phyloP scores from a whole-genome alignment of 2,113 vertebrate species.

The Cryptomyrus ogoouensis region DNA sequence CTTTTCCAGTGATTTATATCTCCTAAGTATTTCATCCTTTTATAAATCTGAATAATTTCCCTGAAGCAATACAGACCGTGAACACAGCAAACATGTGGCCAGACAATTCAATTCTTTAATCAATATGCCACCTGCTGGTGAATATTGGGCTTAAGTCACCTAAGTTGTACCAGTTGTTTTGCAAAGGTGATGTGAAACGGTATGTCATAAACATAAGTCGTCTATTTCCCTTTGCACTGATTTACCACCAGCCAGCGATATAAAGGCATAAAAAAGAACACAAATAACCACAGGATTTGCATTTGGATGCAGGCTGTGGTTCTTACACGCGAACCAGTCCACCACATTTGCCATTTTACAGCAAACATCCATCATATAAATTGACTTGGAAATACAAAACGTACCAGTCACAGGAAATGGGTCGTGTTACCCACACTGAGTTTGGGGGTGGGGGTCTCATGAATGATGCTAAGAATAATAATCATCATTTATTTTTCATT shows the following conservation, averaged over 20 bases:
- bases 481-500: constrained; percentile 55
- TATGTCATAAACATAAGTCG: background rate
- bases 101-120: background rate
- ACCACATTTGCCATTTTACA: constrained; percentile 56
- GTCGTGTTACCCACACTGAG: constrained; percentile 42
- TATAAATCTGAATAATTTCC: background rate
- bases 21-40: background rate
- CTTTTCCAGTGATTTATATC: background rate
- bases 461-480: constrained; percentile 57
- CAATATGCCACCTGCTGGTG: background rate
- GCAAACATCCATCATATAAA: constrained; percentile 54
- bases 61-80: background rate
- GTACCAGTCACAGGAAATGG: constrained; percentile 35
- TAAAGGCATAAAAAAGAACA: background rate
- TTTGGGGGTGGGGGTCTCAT: constrained; percentile 17
- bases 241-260: background rate
- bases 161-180: background rate
- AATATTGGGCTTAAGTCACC: background rate
- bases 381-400: constrained; percentile 45
- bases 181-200: background rate
- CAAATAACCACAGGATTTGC: background rate
- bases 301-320: background rate
- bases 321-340: background rate
- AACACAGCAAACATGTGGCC: background rate
- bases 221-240: background rate